Base-by-base conservation (phyloP, 2,888 invertebrate species). In the Tipula lateralis region DNA sequence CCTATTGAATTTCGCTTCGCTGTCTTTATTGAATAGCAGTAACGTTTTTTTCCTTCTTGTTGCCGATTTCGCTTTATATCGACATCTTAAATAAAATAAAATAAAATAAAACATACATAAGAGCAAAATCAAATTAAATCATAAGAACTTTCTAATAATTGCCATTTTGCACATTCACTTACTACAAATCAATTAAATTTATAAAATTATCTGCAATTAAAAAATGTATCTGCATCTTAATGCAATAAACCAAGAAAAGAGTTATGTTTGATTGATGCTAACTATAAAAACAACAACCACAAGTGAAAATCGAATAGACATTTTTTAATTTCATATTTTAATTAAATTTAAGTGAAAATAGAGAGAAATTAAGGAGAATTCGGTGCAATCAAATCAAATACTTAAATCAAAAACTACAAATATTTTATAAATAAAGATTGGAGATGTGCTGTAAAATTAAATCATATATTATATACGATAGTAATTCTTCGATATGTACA, bases 11-110 rank as follows among this genome's bases (percentile, higher is more conserved):
- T 44, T 30, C 83, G 7, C 2, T 44, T 34, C 85, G 85, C 86
- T 85, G 39, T 84, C 16, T 84, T 83, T n/a, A 50, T 80, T 32
- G 80, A 84, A 29, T 83, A 36, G 34, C 83, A 29, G 83, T 85
- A 80, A 19, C 85, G 85, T 50, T 84, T 84, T 16, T 84, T 85
- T 50, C 84, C 83, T 83, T 85, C 44, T 19, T 44, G 82, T 39
- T 84, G 84, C 7, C 66, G 84, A 24, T 84, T 84, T 80, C 66
- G 34, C 85, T 84, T 84, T 80, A 85, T 29, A 83, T 84, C 83
- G 50, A 84, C 85, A 85, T 85, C 85, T 85, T 84, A 12, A 84
- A 84, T 29, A 6, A 39, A 66, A 84, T 7, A 83, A 83, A 83
- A 44, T 2, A 83, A 83, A 34, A 82, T 24, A 84, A 24, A 80